Base-by-base conservation (phyloP, 2,113 vertebrate genomes). In the Gavialis gangeticus region DNA sequence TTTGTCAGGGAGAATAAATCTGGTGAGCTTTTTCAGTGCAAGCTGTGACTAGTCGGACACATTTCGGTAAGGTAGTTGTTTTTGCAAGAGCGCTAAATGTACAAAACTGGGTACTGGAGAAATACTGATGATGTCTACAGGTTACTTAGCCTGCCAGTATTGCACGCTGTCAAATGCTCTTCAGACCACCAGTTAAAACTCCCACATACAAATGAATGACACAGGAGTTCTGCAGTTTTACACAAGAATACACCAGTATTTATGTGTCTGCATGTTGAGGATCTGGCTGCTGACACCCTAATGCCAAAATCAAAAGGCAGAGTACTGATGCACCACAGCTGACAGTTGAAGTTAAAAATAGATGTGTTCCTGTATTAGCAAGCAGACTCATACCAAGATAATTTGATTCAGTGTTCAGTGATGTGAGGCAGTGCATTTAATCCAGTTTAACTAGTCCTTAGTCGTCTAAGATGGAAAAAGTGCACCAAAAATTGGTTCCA, bases 311-410 rank as follows among this genome's bases (percentile, higher is more conserved):
- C 60, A 85, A 34, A 54, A 88, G 75, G 22, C 77, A 81, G 87
- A 91, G 73, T 60, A 60, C 69, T 62, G 67, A 57, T 79, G 82
- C 93, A 69, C 79, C 27, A 91, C 88, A 87, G 91, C 82, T 92
- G 84, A 92, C 84, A 80, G 12, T 87, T 55, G 1, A 56, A 24
- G 89, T 71, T 95, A 89, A 96, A 96, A 95, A 95, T 95, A 84
- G 87, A 85, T 15, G 27, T 37, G 55, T 87, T 92, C 84, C 84
- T 85, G 82, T 81, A 54, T 75, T 77, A n/a, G 83, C 91, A 66
- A 79, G 83, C 79, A 46, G 87, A 64, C 81, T 85, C 64, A 3
- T 30, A 84, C 75, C 37, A 56, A 54, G 90, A 78, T 83, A 82
- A 91, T 90, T 77, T 19, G 75, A 79, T 84, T 63, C 17, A 27